These are phyloP conservation scores for Ellobium chinense DNA, from an alignment of 2,888 invertebrate species.

Conservation along the genomic window DNA sequence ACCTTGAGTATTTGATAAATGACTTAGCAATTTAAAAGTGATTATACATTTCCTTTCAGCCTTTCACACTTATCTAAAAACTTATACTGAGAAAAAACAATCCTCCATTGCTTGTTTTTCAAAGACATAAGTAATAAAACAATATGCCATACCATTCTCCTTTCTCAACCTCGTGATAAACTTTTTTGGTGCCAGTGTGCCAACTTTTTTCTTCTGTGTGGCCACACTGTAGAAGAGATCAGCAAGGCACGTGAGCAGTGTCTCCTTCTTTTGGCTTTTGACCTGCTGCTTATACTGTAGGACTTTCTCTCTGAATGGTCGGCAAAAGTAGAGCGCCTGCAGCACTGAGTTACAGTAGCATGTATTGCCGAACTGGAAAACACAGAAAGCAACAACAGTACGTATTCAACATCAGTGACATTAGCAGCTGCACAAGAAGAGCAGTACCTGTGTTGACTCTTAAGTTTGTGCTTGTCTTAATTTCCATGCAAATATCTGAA, in stretches of 20 bases:
- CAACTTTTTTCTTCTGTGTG: slow-evolving; percentile 99
- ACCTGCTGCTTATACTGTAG: slow-evolving; percentile 91
- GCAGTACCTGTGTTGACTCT: too few species aligned
- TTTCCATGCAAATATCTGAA: too few species aligned
- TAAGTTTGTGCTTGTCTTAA: too few species aligned
- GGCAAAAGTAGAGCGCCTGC: slow-evolving; percentile 99
- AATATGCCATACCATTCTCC: slow-evolving; percentile 97
- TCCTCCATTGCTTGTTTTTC: too few species aligned
- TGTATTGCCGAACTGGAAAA: slow-evolving; percentile 95
- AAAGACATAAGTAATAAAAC: too few species aligned
- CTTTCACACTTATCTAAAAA: too few species aligned
- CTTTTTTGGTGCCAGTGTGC: slow-evolving; percentile 99
- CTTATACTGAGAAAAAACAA: background rate
- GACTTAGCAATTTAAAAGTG: too few species aligned
- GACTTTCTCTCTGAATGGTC: slow-evolving; percentile 98
- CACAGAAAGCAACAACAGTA: too few species aligned
- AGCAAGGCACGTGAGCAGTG: slow-evolving; percentile 96
- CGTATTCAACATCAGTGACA: too few species aligned
- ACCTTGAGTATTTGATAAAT: too few species aligned
- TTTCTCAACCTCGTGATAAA: slow-evolving; percentile 98
- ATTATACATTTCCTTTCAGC: too few species aligned
- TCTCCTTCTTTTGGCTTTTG: slow-evolving; percentile 88
- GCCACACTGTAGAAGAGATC: slow-evolving; percentile 99
- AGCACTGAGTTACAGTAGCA: slow-evolving; percentile 99
- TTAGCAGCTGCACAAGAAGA: too few species aligned